Evolutionary conservation across 2,797 vertebrate species (phyloP), one percentile per base, ranked within the genome.

Genomic region (Trichosurus vulpecula): DNA sequence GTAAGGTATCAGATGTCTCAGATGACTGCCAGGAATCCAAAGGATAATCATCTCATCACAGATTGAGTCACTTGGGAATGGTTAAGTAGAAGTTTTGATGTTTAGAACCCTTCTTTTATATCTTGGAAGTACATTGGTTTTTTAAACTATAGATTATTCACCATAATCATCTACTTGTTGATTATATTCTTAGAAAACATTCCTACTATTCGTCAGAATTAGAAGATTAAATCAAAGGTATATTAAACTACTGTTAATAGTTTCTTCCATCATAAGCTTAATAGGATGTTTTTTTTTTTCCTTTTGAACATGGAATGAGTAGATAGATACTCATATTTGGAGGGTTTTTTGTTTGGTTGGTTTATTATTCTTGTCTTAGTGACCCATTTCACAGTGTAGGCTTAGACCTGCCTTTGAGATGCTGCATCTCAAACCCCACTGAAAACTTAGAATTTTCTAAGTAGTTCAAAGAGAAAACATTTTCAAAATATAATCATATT

Each of bases 81-180:
- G 54, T 27, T 52, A 58, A 58, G 6, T 27, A 16, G 52, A 95
- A 89, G 19, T 52, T 47, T 0, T 4, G 51, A 3, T 47, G 16
- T 0, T 93, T 54, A 4, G 47, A 35, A 55, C 58, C 61, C 22
- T 54, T 90, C 27, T 52, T 29, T 90, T 92, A 92, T 87, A 52
- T 91, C 92, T 54, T 53, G 19, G 91, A 89, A 54, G 81, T 89
- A 2, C 51, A 8, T 81, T 66, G 94, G 92, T 74, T 41, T 92
- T 74, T 52, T 90, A 53, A 91, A 16, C 55, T 53, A 14, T 95
- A 55, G 53, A 61, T 31, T 94, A 94, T 91, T 92, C 31, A 74
- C 91, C 91, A 53, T 55, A 35, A 90, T 57, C 52, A 10, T 35
- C 95, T 91, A 90, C 1, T 91, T 93, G 94, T 74, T 93, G 94